Evolutionary conservation across 2,888 invertebrate species (phyloP), one percentile per base, ranked within the genome.

Genomic region (Plutella xylostella): DNA sequence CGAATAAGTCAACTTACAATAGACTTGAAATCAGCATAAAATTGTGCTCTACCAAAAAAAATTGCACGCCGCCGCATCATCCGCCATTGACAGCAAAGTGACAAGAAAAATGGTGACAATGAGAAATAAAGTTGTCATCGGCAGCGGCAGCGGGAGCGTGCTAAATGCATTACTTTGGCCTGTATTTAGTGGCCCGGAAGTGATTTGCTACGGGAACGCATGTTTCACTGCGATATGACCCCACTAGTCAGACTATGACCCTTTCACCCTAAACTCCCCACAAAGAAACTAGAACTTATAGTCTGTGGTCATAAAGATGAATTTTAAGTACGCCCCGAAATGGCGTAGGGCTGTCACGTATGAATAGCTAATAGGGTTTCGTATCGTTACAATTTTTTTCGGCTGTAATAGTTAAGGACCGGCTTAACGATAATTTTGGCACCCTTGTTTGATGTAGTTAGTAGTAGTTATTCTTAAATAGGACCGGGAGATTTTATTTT

Each of bases 111-210:
- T 65, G 63, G 61, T 67, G 65, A 80, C 78, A 83, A 82, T 78
- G 33, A 9, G 76, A 78, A 82, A 82, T 80, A 72, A 77, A 83
- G 80, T 80, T 83, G 82, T 82, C 82, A 82, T 80, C 79, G 72
- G 72, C 82, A 83, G 66, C 56, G 21, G 34, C 25, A 37, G 31
- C 65, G 74, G 72, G 77, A 80, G 82, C 80, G 82, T 82, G 82
- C 74, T 82, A 82, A 83, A 83, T 79, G 79, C 82, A 82, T 82
- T 82, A 83, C 80, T 83, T 83, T 82, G 70, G 77, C 79, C 80
- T 80, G 80, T 63, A 79, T 74, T 82, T 82, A 83, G 83, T 83
- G 83, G 83, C 60, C 77, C 82, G 82, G 82, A 83, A 83, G 79
- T 80, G 83, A 83, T 82, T 82, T 82, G 83, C 80, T 71, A 80